Percentiles rank a stretch among this genome's conserved stretches.
phyloP scores from a whole-genome alignment of 1,140 invertebrate species.

The Neodiprion fabricii region DNA sequence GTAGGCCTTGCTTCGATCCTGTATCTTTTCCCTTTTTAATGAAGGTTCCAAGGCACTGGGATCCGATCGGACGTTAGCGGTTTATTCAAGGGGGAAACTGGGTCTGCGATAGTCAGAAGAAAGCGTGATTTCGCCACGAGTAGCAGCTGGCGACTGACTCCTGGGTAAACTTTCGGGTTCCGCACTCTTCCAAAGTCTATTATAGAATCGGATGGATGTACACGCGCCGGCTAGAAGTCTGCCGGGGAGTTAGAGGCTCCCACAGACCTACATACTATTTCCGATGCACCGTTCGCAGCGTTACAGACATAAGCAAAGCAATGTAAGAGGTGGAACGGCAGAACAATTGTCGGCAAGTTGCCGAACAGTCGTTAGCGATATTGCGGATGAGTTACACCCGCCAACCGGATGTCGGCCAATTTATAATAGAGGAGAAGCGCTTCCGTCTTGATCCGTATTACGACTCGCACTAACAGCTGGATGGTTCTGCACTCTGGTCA shows the following conservation, averaged over 20 bases:
- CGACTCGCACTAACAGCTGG: neutral
- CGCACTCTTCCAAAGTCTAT: conserved; percentile 1
- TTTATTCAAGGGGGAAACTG: no score
- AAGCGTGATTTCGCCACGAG: neutral
- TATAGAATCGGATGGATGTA: conserved; percentile 1
- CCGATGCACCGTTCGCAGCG: neutral
- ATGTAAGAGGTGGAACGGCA: no score
- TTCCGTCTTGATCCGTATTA: neutral
- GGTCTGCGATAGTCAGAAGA: neutral
- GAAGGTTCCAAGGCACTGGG: neutral
- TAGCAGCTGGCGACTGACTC: conserved; percentile 4
- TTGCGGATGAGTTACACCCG: no score
- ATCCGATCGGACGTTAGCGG: neutral
- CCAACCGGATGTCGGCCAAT: no score
- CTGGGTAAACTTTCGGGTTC: neutral
- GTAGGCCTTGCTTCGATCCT: neutral
- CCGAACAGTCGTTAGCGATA: no score
- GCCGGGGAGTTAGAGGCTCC: neutral
- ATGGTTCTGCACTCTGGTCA: neutral
- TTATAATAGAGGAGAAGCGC: neutral
- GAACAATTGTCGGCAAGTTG: no score
- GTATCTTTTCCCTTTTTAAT: no score
- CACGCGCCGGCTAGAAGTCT: neutral
- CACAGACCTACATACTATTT: conserved; percentile 7
- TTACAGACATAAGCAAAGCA: no score